A percentile compares a stretch with the other conserved stretches of the same genome.
Evolutionary conservation across 2,797 vertebrate genomes (phyloP).

Genomic region (Syncerus caffer): DNA sequence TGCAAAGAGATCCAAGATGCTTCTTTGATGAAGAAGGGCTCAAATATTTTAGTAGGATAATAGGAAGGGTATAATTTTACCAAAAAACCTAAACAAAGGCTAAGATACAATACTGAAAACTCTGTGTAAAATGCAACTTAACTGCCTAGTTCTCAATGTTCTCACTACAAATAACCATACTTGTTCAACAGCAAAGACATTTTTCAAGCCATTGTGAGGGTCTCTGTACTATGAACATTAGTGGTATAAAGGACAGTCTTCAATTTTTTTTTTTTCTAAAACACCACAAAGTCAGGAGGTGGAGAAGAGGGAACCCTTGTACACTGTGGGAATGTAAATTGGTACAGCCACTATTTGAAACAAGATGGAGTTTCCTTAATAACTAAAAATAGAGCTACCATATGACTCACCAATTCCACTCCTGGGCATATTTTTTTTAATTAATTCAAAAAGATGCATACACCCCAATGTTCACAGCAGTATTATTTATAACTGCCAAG

Average conservation of each 20-base stretch:
- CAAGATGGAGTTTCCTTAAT: not conserved
- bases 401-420: not conserved
- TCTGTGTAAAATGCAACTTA: not conserved
- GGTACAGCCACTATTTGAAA: not conserved
- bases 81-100: not conserved
- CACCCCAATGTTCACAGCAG: not conserved
- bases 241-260: not conserved
- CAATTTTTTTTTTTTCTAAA: not conserved
- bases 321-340: not conserved
- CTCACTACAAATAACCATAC: not conserved
- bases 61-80: not conserved
- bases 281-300: not conserved
- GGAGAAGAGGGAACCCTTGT: not conserved
- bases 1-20: not conserved
- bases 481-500: not conserved
- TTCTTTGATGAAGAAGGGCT: not conserved
- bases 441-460: not conserved
- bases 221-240: not conserved
- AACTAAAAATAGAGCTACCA: not conserved
- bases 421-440: not conserved
- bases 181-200: not conserved
- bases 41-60: conserved; percentile 37
- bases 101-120: conserved; percentile 21
- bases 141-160: not conserved
- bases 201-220: not conserved